Base-by-base conservation (phyloP, 37 sponge, comb jelly and placozoan genomes). In the Ianthella basta region DNA sequence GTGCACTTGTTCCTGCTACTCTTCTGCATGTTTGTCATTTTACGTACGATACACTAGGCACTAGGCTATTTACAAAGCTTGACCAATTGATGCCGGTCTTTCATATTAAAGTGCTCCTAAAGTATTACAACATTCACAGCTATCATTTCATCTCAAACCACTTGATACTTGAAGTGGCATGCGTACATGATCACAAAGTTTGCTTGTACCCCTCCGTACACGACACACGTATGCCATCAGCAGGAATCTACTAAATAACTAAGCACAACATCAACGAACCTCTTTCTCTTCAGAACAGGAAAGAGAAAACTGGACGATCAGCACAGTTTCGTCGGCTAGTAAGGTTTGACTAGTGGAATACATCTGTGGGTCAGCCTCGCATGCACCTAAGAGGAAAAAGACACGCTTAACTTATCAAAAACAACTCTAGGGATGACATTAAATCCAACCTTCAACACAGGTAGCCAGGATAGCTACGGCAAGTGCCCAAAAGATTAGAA, bases 291-390 rank as follows among this genome's bases (percentile, higher is more conserved):
- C 78, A 5, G 59, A 57, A 72, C 95, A 95, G 2, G 67, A n/a
- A 50, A 89, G 56, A 6, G 86, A 32, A 10, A 89, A 83, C 32
- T 88, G 75, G 12, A 85, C 70, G 13, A 92, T 82, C 50, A 92
- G 79, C 0, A 89, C 92, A 20, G 88, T 91, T 55, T 87, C 80
- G 19, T 67, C 69, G 6, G 95, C 89, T 41, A 95, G 27, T 3
- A 88, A 29, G 0, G 34, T 44, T 18, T 95, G 86, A 36, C 80
- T 32, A 10, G 95, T 83, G 13, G 92, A 79, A 81, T 95, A 95
- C 33, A 87, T 84, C 33, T 64, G 10, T 0, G 70, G 56, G 12
- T 21, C n/a, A 12, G 80, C 89, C 37, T 82, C 60, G 21, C 30
- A 72, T 15, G 44, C 0, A 59, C 41, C 53, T 32, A 60, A 13